These are phyloP conservation scores for Vulpes lagopus DNA, from an alignment of 2,113 vertebrate genomes.

Conservation along the genomic window DNA sequence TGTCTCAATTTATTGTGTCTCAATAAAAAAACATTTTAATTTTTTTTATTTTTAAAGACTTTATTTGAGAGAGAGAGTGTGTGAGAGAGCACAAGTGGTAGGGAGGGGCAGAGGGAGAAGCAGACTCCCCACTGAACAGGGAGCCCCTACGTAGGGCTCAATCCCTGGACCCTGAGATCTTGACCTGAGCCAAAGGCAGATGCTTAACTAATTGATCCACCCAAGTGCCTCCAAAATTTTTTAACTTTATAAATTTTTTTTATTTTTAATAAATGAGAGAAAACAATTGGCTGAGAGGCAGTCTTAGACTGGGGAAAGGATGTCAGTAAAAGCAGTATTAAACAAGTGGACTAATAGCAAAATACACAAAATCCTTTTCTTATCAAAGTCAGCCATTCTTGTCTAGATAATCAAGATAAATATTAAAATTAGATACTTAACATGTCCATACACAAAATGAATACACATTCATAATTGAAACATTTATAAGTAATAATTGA, in stretches of 20 bases:
- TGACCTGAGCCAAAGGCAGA: too few relatives aligned
- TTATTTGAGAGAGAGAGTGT: too few relatives aligned
- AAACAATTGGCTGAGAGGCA: not conserved
- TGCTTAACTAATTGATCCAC: too few relatives aligned
- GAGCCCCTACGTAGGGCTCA: too few relatives aligned
- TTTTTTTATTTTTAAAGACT: not conserved
- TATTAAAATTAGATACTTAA: not conserved
- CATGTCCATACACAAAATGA: not conserved
- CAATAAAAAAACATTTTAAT: too few relatives aligned
- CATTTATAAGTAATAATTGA: not conserved
- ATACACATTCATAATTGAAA: not conserved
- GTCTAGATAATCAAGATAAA: not conserved
- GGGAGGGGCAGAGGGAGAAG: too few relatives aligned
- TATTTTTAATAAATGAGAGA: not conserved
- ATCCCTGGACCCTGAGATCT: too few relatives aligned
- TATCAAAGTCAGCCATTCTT: not conserved
- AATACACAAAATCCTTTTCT: not conserved
- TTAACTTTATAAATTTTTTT: not conserved
- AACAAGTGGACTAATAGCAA: not conserved
- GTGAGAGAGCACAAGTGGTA: too few relatives aligned
- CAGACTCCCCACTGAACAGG: too few relatives aligned
- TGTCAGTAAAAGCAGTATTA: not conserved
- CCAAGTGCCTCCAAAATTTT: too few relatives aligned
- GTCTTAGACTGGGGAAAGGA: not conserved
- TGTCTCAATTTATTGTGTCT: not conserved